Evolutionary conservation across 2,888 invertebrate species (phyloP).

Genomic region (Alentia gelatinosa): DNA sequence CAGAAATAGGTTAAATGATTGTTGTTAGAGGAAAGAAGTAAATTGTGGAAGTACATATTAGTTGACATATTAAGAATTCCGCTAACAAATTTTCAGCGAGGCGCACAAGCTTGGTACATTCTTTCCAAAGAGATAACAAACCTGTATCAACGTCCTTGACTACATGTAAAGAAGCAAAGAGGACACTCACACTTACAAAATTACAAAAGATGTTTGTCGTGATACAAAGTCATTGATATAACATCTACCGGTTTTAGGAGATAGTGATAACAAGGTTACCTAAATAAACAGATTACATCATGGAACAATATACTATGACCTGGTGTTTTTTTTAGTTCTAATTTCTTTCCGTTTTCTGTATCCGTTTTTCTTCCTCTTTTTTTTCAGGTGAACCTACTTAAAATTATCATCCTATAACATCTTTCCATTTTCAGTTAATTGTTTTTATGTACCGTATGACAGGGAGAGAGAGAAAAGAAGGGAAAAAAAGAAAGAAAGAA

Average conservation of each 20-base stretch:
- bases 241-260: no score
- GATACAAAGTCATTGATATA: no score
- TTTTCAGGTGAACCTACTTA: no score
- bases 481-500: no score
- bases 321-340: no score
- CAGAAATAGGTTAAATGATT: not conserved
- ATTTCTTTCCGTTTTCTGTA: not conserved
- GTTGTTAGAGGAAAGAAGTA: not conserved
- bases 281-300: not conserved
- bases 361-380: no score
- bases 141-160: not conserved
- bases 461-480: no score
- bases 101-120: not conserved
- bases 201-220: no score
- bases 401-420: no score
- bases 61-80: not conserved
- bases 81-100: not conserved
- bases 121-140: not conserved
- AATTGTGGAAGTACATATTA: not conserved
- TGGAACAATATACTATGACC: not conserved
- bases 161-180: conserved; percentile 10
- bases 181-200: not conserved
- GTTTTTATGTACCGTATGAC: no score
- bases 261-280: no score
- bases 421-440: no score